These are phyloP conservation scores for Eupeodes latifasciatus DNA, from an alignment of 2,888 invertebrate species.

Conservation along the genomic window DNA sequence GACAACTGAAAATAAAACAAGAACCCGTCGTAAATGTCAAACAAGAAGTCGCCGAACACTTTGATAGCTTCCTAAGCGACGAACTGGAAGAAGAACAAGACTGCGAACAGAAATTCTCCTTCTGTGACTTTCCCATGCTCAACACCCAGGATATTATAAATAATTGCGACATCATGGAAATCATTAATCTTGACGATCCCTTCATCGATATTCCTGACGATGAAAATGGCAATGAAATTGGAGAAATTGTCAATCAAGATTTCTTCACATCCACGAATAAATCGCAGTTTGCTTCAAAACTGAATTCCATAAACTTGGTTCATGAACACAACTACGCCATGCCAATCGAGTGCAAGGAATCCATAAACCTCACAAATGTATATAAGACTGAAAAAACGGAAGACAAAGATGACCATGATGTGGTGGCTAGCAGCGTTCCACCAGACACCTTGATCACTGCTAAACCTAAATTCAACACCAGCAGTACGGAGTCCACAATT, in stretches of 20 bases:
- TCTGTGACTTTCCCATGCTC: conserved; percentile 82
- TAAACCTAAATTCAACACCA: conserved; percentile 43
- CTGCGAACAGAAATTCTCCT: conserved; percentile 82
- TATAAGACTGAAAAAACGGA: conserved; percentile 82
- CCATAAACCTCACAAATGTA: conserved; percentile 79
- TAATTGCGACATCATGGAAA: conserved; percentile 84
- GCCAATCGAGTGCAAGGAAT: conserved; percentile 80
- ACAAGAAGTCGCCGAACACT: conserved; percentile 82
- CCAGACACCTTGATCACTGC: conserved; percentile 57
- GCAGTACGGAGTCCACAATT: conserved; percentile 33
- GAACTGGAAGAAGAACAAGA: conserved; percentile 79
- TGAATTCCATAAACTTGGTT: conserved; percentile 70
- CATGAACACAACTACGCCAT: conserved; percentile 83
- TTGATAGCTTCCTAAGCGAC: conserved; percentile 80
- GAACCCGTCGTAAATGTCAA: conserved; percentile 83
- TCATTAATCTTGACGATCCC: conserved; percentile 83
- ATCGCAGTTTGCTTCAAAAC: neutral
- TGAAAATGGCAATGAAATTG: conserved; percentile 76
- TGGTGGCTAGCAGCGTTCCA: conserved; percentile 46
- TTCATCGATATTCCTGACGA: conserved; percentile 83
- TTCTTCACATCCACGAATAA: conserved; percentile 14
- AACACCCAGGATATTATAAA: conserved; percentile 83
- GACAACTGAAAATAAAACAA: conserved; percentile 83
- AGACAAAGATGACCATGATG: conserved; percentile 76
- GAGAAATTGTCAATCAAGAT: conserved; percentile 43